Percentiles rank a stretch among this genome's conserved stretches.
phyloP scores from a whole-genome alignment of 2,113 vertebrate species.

The Anguilla rostrata region DNA sequence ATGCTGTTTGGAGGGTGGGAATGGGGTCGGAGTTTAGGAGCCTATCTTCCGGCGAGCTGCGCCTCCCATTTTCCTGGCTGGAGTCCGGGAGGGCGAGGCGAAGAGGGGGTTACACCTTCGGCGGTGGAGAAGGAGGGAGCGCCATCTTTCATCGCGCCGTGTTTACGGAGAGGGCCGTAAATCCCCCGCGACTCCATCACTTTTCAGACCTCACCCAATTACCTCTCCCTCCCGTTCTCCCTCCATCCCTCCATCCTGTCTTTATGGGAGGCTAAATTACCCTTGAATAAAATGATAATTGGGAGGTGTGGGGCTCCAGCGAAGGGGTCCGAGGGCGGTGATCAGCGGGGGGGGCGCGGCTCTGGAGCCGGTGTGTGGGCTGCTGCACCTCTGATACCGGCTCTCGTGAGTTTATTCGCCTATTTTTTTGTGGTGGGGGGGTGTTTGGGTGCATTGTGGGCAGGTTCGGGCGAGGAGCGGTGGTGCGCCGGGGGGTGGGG shows the following conservation, averaged over 20 bases:
- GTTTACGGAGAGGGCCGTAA: not conserved
- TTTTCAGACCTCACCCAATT: conserved; percentile 8
- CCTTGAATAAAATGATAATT: conserved; percentile 54
- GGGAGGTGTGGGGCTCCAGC: conserved; percentile 40
- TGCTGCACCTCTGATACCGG: not conserved
- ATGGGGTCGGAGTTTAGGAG: no score
- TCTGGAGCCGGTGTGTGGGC: not conserved
- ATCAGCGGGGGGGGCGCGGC: not conserved
- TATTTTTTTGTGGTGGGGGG: no score
- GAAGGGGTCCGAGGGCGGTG: not conserved
- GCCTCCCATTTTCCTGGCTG: no score
- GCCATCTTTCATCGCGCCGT: not conserved
- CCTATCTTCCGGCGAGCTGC: no score
- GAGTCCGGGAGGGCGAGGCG: no score
- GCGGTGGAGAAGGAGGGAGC: not conserved
- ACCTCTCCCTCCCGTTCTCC: not conserved
- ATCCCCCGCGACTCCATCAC: not conserved
- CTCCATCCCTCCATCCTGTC: conserved; percentile 29
- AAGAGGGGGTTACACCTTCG: not conserved
- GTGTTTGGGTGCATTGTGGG: no score
- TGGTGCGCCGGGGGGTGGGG: not conserved
- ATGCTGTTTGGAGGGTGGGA: not conserved
- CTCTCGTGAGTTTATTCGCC: not conserved
- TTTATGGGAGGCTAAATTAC: conserved; percentile 44
- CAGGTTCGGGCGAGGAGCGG: not conserved